These are phyloP conservation scores for Entomyzon cyanotis DNA, from an alignment of 2,113 vertebrate genomes.

Conservation along the genomic window DNA sequence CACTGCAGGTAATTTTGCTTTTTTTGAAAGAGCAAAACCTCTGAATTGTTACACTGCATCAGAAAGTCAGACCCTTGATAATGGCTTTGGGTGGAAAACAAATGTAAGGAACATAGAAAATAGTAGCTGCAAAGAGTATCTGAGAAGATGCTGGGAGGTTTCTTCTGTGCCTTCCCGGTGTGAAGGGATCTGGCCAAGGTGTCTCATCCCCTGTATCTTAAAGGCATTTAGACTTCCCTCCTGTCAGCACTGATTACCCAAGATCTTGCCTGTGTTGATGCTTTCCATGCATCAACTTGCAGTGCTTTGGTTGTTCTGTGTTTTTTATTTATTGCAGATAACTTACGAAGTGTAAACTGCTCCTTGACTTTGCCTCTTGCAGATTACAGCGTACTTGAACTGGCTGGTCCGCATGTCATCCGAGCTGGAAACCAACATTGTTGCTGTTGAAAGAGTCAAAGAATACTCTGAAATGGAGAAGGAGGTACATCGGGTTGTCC, in stretches of 20 bases:
- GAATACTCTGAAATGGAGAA: slow-evolving; percentile 90
- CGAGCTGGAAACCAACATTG: slow-evolving; percentile 94
- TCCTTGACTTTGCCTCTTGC: background rate
- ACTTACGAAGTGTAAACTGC: background rate
- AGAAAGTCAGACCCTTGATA: background rate
- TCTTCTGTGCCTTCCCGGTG: background rate
- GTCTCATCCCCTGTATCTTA: background rate
- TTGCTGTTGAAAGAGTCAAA: slow-evolving; percentile 93
- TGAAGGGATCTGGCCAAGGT: background rate
- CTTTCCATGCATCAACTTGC: background rate
- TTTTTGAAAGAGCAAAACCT: background rate
- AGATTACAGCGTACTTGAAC: slow-evolving; percentile 91
- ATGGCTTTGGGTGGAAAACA: background rate
- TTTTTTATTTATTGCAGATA: background rate
- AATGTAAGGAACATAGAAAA: background rate
- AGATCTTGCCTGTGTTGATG: background rate
- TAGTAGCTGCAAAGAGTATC: background rate
- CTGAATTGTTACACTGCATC: background rate
- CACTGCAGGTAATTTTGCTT: slow-evolving; percentile 83
- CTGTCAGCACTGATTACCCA: background rate
- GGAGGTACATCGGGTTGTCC: slow-evolving; percentile 76
- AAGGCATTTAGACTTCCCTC: background rate
- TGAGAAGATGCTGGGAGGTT: background rate
- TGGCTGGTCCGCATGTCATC: slow-evolving; percentile 98
- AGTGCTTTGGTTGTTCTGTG: background rate